A percentile compares a stretch with the other conserved stretches of the same genome.
Conservation (phyloP, 2,113 vertebrate genomes). For the Tetrax tetrax region DNA sequence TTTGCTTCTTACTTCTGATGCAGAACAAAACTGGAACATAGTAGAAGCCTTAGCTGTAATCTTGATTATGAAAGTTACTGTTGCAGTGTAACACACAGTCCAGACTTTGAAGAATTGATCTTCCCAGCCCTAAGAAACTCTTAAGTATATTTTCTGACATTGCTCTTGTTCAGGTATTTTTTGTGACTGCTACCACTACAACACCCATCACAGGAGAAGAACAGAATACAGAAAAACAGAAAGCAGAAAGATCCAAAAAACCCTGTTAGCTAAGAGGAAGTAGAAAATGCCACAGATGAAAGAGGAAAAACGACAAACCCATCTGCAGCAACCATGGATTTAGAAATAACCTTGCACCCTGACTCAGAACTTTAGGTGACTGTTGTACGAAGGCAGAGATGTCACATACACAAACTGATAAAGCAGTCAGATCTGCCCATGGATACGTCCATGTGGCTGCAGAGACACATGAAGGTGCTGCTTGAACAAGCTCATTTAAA, state of each 20-base stretch:
- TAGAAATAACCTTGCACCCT: neutral
- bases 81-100: neutral
- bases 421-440: neutral
- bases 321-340: neutral
- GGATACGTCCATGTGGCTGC: neutral
- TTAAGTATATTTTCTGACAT: neutral
- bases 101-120: neutral
- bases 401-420: neutral
- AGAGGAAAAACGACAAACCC: neutral
- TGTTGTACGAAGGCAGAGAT: neutral
- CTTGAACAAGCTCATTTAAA: neutral
- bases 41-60: neutral
- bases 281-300: neutral
- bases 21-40: neutral
- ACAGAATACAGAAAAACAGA: neutral
- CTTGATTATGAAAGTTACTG: neutral
- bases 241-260: neutral
- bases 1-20: neutral
- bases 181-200: neutral
- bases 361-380: neutral
- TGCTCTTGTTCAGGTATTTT: neutral
- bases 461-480: neutral
- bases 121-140: neutral
- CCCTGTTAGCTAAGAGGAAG: neutral
- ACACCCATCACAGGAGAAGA: neutral